A percentile compares a stretch with the other conserved stretches of the same genome.
These are phyloP conservation scores for Anser brachyrhynchus DNA, from an alignment of 2,113 vertebrate species.

Conservation along the genomic window DNA sequence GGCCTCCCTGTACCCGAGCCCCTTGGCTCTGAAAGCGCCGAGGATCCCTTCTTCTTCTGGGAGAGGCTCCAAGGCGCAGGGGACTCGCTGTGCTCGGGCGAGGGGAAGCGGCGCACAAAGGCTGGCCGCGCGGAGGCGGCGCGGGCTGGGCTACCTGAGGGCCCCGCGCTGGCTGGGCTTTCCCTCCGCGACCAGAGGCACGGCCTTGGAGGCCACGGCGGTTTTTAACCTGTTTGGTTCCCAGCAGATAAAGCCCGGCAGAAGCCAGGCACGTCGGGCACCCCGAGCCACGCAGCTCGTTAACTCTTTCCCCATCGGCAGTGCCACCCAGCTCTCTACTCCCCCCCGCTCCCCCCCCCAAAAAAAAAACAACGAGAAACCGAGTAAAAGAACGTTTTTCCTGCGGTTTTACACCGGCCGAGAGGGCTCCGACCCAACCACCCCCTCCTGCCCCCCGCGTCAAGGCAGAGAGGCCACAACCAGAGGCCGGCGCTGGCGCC, in stretches of 20 bases:
- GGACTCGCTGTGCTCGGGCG: not conserved
- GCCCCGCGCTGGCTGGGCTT: not conserved
- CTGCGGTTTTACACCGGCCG: rapidly evolving
- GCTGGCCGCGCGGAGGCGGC: not conserved
- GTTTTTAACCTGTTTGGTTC: not conserved
- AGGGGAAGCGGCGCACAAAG: constrained; percentile 15
- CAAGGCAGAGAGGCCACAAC: not conserved
- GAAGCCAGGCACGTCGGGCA: not conserved
- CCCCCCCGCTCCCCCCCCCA: not conserved
- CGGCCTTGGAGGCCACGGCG: not conserved
- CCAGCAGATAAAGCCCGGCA: not conserved
- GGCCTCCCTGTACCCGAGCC: not conserved
- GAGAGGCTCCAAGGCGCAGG: constrained; percentile 25
- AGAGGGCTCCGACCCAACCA: not conserved
- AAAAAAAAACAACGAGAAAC: not conserved
- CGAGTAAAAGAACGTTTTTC: not conserved
- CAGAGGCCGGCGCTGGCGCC: not conserved
- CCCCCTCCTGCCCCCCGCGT: not conserved
- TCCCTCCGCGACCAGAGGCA: not conserved
- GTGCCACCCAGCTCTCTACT: not conserved
- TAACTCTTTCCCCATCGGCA: not conserved
- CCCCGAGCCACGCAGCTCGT: not conserved
- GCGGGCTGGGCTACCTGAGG: not conserved
- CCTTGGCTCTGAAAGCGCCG: not conserved
- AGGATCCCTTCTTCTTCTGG: constrained; percentile 21